Base-by-base conservation (phyloP, 2,113 vertebrate species). In the Syngnathus scovelli region DNA sequence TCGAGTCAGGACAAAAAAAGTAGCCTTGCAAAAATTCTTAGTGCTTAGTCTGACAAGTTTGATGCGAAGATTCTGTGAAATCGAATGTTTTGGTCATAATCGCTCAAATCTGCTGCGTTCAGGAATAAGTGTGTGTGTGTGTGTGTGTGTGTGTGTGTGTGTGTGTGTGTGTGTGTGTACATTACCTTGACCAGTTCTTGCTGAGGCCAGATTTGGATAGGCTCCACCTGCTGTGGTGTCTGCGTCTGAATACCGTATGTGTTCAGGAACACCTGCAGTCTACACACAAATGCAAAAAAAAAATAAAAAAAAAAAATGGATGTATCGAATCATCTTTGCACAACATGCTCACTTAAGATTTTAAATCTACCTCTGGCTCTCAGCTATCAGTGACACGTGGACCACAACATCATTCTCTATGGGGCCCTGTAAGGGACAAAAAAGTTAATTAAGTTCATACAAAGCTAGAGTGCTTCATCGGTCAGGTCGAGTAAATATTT, bases 121-220 rank as follows among this genome's bases (percentile, higher is more conserved):
- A 12, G n/a, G 12, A 15, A 27, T 56, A 56, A 33, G 43, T 61
- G 16, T 36, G 56, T 11, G 4, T 6, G 11, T 7, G 33, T 19
- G 61, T 8, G 33, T n/a, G 11, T 7, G 33, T 19, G 61, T 8
- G 33, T n/a, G n/a, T n/a, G 43, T 61, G 16, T 36, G 56, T 11
- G 4, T 6, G 43, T 61, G 16, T 36, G 56, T 11, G 4, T 6
- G 11, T 7, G 33, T 19, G 61, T 8, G 33, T n/a, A 18, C 73
- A 49, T 54, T 91, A 99, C 96, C 90, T 99, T 99, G 44, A 98
- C 96, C 59, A 99, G 93, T 67, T 99, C 97, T 77, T 96, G 94
- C 76, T 99, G 97, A 44, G 96, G 92, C 97, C 97, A 99, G 83
- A 99, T 99, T 88, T 99, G 96, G 80, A 99, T 99, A 52, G 97